Evolutionary conservation across 2,797 vertebrate species (phyloP).

Genomic region (Phrynocephalus forsythii): DNA sequence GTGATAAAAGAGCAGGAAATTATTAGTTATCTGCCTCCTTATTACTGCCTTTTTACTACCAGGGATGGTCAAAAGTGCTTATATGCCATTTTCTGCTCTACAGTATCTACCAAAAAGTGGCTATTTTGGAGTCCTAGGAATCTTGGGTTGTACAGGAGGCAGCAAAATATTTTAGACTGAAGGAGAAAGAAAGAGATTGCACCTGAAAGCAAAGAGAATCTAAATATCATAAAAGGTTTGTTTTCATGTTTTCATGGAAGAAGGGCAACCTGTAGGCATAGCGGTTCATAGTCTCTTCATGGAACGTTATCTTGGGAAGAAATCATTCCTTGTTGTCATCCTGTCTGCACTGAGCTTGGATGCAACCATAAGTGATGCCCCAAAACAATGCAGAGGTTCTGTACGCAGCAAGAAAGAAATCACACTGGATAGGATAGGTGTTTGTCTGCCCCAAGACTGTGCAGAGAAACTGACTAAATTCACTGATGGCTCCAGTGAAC

Average conservation of each 20-base stretch:
- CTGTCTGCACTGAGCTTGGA: background rate
- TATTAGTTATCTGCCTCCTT: background rate
- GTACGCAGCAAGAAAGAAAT: background rate
- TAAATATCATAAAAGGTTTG: background rate
- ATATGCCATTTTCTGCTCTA: background rate
- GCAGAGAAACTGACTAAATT: background rate
- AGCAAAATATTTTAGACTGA: background rate
- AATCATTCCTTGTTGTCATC: background rate
- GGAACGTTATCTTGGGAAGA: background rate
- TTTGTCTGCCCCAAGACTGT: background rate
- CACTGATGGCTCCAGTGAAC: background rate
- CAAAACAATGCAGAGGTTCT: background rate
- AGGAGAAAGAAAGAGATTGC: background rate
- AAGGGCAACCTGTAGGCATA: background rate
- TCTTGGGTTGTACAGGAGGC: background rate
- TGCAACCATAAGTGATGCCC: background rate
- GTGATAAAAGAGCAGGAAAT: background rate
- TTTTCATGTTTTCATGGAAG: background rate
- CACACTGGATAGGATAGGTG: background rate
- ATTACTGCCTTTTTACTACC: background rate
- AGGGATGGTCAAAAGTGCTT: background rate
- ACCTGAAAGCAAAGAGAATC: conserved; percentile 4
- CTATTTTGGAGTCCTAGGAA: background rate
- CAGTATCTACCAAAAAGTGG: background rate
- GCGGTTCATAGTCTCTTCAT: background rate